Evolutionary conservation across 2,888 invertebrate genomes (phyloP), one percentile per base, ranked within the genome.

Genomic region (Temnothorax rugatulus): DNA sequence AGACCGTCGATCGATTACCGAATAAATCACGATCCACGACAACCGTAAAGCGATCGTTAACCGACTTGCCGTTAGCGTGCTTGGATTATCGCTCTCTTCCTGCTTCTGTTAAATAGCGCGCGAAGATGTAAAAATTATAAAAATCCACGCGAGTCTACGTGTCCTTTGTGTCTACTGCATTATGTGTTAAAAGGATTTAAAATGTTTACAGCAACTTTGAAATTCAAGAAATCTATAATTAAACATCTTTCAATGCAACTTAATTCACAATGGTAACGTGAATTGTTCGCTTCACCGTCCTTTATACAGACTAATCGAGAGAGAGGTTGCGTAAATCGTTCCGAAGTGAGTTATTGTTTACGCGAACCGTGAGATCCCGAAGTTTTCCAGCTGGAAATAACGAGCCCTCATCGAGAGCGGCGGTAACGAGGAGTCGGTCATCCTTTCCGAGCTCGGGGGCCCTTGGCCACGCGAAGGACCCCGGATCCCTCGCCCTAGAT

Each of bases 1-100:
- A 79, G 73, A 57, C 18, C 68, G 82, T 74, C 75, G 84, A 79
- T 86, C 89, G 88, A 89, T 85, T 87, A 68, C 83, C 90, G 82
- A 81, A 59, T 81, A 81, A 81, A 81, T 79, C 79, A 68, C 61
- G 66, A 83, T 82, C 50, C 76, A 52, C 77, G 76, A 76, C 82
- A 76, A 77, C 59, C 73, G 38, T 81, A 73, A 73, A 59, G 59
- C 59, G 73, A 82, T 63, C 82, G 63, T 75, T 82, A 64, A 25
- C 79, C 59, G 25, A 76, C 21, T 64, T 25, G 54, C 79, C 52
- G 79, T 79, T 82, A 52, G 59, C 47, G 44, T 21, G 76, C 57
- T 25, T 44, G 63, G 44, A 76, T 76, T 79, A 82, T 82, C 61
- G 54, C 63, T 52, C 52, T 73, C 52, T 73, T 81, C 34, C 59